A percentile compares a stretch with the other conserved stretches of the same genome.
Evolutionary conservation across 2,797 vertebrate genomes (phyloP).

Genomic region (Fistularia tabacaria): DNA sequence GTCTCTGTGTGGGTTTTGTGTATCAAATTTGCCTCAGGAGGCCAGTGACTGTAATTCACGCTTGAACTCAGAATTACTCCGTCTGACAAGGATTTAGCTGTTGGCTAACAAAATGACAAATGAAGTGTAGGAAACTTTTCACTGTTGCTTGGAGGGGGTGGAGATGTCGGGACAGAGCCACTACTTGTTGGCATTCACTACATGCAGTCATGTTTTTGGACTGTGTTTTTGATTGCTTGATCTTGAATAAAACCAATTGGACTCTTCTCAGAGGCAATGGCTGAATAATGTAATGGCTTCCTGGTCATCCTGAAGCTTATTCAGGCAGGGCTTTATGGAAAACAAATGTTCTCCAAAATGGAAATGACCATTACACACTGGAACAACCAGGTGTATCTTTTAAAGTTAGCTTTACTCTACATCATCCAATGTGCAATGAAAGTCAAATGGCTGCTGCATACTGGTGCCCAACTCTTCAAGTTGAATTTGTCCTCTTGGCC

Average conservation of each 20-base stretch:
- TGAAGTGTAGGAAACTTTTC: conserved; percentile 34
- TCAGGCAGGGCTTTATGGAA: background rate
- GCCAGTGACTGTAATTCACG: conserved; percentile 40
- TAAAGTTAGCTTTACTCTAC: conserved; percentile 27
- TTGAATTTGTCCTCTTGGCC: conserved; percentile 41
- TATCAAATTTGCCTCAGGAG: conserved; percentile 49
- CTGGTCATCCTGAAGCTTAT: conserved; percentile 6
- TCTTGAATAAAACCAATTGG: conserved; percentile 27
- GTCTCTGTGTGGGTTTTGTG: conserved; percentile 4
- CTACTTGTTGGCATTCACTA: conserved; percentile 26
- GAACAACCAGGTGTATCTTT: conserved; percentile 15
- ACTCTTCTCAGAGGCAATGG: conserved; percentile 20
- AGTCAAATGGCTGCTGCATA: conserved; percentile 36
- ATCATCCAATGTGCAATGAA: conserved; percentile 39
- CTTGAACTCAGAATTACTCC: conserved; percentile 53
- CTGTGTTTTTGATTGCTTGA: conserved; percentile 17
- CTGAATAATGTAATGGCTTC: conserved; percentile 25
- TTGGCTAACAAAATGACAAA: conserved; percentile 43
- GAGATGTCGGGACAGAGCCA: conserved; percentile 18
- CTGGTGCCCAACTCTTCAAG: conserved; percentile 27
- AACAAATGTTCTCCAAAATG: conserved; percentile 7
- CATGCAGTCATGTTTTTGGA: conserved; percentile 9
- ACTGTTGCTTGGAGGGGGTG: conserved; percentile 12
- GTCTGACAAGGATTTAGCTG: conserved; percentile 54
- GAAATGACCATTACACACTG: conserved; percentile 22